Conservation (phyloP, 2,113 vertebrate species). For the Larimichthys crocea region DNA sequence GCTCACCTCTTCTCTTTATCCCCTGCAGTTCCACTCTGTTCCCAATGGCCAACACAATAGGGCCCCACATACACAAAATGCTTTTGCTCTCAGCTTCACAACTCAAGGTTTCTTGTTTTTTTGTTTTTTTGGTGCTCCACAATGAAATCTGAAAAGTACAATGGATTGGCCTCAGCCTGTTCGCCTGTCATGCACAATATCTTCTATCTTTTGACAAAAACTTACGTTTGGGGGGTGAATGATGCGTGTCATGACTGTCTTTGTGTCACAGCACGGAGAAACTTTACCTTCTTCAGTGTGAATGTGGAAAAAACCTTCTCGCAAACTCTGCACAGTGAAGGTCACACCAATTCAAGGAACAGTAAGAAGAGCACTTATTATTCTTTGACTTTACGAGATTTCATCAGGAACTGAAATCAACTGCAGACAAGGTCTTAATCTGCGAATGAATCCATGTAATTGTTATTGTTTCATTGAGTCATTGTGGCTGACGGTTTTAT, state of each 20-base stretch:
- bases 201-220: conserved; percentile 22
- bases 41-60: conserved; percentile 39
- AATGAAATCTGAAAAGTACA: conserved; percentile 40
- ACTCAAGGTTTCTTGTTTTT: conserved; percentile 43
- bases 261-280: background rate
- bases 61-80: conserved; percentile 32
- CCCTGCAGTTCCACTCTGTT: conserved; percentile 36
- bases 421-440: background rate
- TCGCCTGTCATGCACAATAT: background rate
- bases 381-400: background rate
- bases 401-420: background rate
- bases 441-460: background rate
- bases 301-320: background rate
- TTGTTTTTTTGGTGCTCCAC: background rate
- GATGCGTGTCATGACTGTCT: conserved; percentile 2
- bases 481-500: background rate
- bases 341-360: background rate
- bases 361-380: background rate
- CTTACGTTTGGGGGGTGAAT: background rate
- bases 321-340: background rate
- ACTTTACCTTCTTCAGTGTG: background rate
- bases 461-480: background rate
- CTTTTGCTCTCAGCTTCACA: conserved; percentile 33
- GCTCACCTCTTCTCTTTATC: conserved; percentile 63
- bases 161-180: background rate